A percentile compares a stretch with the other conserved stretches of the same genome.
phyloP scores from a whole-genome alignment of 2,113 vertebrate species.

The Alethe diademata region DNA sequence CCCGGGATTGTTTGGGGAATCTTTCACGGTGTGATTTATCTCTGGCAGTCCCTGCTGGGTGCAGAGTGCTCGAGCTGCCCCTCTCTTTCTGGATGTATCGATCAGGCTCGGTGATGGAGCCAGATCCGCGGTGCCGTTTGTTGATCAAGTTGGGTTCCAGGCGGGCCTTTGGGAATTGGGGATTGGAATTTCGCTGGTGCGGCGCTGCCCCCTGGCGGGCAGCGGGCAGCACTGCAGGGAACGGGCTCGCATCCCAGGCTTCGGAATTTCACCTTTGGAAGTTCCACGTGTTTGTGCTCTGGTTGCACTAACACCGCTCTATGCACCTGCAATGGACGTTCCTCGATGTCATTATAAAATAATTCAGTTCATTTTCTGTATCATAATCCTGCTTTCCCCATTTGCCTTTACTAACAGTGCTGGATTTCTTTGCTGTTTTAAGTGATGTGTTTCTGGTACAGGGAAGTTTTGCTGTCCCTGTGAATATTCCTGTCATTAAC shows the following conservation, averaged over 20 bases:
- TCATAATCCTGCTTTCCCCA: neutral
- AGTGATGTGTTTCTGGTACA: neutral
- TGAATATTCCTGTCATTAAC: neutral
- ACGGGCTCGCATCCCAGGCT: fast-evolving
- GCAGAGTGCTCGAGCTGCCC: too few species aligned
- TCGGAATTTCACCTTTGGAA: fast-evolving
- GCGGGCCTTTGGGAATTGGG: too few species aligned
- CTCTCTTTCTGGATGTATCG: too few species aligned
- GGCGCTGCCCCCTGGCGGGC: neutral
- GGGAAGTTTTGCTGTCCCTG: neutral
- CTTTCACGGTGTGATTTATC: too few species aligned
- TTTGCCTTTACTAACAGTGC: neutral
- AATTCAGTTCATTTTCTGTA: fast-evolving
- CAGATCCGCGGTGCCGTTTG: fast-evolving
- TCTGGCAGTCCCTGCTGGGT: too few species aligned
- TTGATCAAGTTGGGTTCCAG: fast-evolving
- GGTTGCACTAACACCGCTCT: neutral
- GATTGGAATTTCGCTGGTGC: neutral
- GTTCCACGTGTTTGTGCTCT: neutral
- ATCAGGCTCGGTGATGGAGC: fast-evolving
- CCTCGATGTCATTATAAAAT: neutral
- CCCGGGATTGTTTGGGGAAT: too few species aligned
- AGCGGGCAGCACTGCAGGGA: neutral
- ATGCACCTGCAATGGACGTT: fast-evolving
- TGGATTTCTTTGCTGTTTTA: neutral